Conservation (phyloP, 2,113 vertebrate species). For the Myotis brandtii region DNA sequence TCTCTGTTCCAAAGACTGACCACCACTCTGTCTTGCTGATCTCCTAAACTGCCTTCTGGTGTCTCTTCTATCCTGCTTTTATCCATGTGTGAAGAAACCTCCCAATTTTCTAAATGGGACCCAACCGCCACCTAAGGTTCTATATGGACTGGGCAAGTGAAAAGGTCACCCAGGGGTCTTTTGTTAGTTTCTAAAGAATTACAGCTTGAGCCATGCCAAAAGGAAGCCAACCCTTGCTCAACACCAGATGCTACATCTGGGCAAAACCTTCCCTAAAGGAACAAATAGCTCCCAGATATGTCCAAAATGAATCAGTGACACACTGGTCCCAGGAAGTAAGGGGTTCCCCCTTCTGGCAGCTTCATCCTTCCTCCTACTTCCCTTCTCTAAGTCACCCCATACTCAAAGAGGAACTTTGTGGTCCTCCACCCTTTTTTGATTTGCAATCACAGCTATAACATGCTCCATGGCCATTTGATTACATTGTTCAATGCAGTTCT, state of each 20-base stretch:
- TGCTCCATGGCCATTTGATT: neutral
- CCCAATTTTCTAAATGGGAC: slow-evolving; percentile 3
- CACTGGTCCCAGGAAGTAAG: slow-evolving; percentile 29
- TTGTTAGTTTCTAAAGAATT: slow-evolving; percentile 49
- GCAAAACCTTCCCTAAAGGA: slow-evolving; percentile 43
- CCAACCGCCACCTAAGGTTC: neutral
- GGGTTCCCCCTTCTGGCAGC: slow-evolving; percentile 40
- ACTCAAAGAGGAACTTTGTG: slow-evolving; percentile 53
- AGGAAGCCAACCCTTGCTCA: slow-evolving; percentile 48
- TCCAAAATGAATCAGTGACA: slow-evolving; percentile 50
- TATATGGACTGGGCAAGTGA: neutral
- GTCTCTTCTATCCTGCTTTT: neutral
- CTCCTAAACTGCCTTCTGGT: neutral
- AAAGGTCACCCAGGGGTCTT: slow-evolving; percentile 20
- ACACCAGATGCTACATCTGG: slow-evolving; percentile 69
- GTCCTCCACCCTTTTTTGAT: slow-evolving; percentile 18
- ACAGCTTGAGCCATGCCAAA: slow-evolving; percentile 17
- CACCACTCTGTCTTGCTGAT: neutral
- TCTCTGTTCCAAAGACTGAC: neutral
- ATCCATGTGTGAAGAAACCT: neutral
- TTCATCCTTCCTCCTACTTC: slow-evolving; percentile 22
- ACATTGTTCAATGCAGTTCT: neutral
- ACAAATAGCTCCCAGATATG: slow-evolving; percentile 48
- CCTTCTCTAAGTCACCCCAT: neutral
- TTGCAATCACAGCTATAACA: slow-evolving; percentile 35